These are phyloP conservation scores for Manis pentadactyla DNA, from an alignment of 2,797 vertebrate species.

Conservation along the genomic window DNA sequence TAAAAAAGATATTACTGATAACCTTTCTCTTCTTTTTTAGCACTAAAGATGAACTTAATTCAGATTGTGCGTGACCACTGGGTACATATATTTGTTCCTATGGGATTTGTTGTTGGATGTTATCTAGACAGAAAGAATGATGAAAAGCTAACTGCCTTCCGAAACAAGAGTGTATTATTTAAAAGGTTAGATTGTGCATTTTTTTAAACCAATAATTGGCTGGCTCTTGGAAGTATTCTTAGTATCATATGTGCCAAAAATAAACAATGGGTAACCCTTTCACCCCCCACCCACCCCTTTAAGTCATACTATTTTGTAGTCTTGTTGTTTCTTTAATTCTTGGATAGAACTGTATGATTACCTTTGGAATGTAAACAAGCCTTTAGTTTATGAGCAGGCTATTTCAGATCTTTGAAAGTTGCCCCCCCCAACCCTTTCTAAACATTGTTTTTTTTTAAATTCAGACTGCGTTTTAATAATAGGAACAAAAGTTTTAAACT, in stretches of 20 bases:
- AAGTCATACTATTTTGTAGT: not conserved
- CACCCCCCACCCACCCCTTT: not conserved
- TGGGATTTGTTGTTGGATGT: slow-evolving; percentile 92
- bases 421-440: no score
- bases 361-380: not conserved
- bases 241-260: not conserved
- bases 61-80: slow-evolving; percentile 91
- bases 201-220: not conserved
- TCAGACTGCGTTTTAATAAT: not conserved
- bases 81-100: slow-evolving; percentile 91
- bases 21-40: slow-evolving; percentile 74
- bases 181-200: slow-evolving; percentile 88
- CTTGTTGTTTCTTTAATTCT: not conserved
- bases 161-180: slow-evolving; percentile 94
- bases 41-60: slow-evolving; percentile 90
- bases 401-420: slow-evolving; percentile 4
- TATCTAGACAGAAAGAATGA: slow-evolving; percentile 93
- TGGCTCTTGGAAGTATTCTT: not conserved
- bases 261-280: not conserved
- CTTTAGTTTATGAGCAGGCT: slow-evolving; percentile 35
- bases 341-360: not conserved
- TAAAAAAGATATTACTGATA: not conserved
- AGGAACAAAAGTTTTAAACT: slow-evolving; percentile 21
- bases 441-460: not conserved
- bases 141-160: slow-evolving; percentile 91